Percentiles rank a stretch among this genome's conserved stretches.
phyloP scores from a whole-genome alignment of 2,888 invertebrate genomes.

The Himalopsyche anomala region DNA sequence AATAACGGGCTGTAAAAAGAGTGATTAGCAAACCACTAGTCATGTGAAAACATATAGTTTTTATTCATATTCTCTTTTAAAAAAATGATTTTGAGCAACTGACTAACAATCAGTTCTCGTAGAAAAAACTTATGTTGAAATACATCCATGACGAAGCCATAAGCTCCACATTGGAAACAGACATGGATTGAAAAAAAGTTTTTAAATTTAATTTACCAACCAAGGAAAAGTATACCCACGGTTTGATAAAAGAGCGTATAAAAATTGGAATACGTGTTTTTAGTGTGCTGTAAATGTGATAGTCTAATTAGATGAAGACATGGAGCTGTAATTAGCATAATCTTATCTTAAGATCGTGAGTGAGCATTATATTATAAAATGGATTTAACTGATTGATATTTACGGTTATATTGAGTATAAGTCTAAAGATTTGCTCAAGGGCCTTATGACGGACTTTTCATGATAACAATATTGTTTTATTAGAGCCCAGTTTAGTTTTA shows the following conservation, averaged over 20 bases:
- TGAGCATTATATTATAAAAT: conserved; percentile 32
- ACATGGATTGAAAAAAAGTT: too few relatives aligned
- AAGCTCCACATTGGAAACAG: too few relatives aligned
- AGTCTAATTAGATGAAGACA: conserved; percentile 33
- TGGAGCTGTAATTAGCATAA: conserved; percentile 21
- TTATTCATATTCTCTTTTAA: too few relatives aligned
- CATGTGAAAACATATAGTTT: too few relatives aligned
- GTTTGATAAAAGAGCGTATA: background rate
- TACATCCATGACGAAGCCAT: too few relatives aligned
- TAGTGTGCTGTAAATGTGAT: background rate
- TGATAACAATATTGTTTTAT: too few relatives aligned
- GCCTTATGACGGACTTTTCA: background rate
- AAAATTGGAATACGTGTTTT: background rate
- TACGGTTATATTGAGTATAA: background rate
- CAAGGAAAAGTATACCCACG: background rate
- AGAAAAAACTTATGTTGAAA: too few relatives aligned
- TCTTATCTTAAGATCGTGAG: conserved; percentile 7
- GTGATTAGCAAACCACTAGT: too few relatives aligned
- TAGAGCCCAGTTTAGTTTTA: too few relatives aligned
- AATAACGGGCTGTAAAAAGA: too few relatives aligned
- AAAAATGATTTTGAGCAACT: too few relatives aligned
- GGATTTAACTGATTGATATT: conserved; percentile 29
- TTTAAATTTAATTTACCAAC: background rate
- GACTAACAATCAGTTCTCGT: too few relatives aligned
- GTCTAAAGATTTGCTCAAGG: background rate